Percentiles rank a stretch among this genome's conserved stretches.
Evolutionary conservation across 2,888 invertebrate genomes (phyloP).

Genomic region (Leptinotarsa tumamoca): DNA sequence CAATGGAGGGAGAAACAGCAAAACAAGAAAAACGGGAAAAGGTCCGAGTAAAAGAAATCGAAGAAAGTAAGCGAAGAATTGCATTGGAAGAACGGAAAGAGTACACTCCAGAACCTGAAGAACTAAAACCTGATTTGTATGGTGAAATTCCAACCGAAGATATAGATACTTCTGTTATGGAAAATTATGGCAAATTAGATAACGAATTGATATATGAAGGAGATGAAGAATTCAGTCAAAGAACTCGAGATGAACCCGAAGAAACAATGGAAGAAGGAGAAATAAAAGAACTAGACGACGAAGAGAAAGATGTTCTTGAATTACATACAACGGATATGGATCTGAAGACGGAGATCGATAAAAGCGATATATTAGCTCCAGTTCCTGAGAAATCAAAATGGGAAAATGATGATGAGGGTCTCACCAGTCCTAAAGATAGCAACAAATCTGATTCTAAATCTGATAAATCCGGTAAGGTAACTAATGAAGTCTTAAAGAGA

Average conservation of each 20-base stretch:
- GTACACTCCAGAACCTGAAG: slow-evolving; percentile 36
- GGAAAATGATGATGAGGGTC: slow-evolving; percentile 81
- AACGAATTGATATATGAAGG: slow-evolving; percentile 36
- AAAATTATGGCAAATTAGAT: slow-evolving; percentile 69
- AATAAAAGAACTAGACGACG: slow-evolving; percentile 62
- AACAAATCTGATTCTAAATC: slow-evolving; percentile 58
- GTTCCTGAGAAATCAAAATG: slow-evolving; percentile 88
- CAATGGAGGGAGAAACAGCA: slow-evolving; percentile 65
- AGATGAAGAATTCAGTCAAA: slow-evolving; percentile 29
- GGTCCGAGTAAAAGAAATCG: slow-evolving; percentile 54
- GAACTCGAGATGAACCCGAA: slow-evolving; percentile 44
- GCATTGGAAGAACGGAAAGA: slow-evolving; percentile 63
- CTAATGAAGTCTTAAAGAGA: slow-evolving; percentile 88
- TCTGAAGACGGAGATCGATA: slow-evolving; percentile 67
- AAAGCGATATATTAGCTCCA: slow-evolving; percentile 76
- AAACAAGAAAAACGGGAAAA: slow-evolving; percentile 59
- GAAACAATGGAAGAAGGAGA: slow-evolving; percentile 50
- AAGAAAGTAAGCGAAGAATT: slow-evolving; percentile 48
- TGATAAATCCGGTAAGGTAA: slow-evolving; percentile 76
- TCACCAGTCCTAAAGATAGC: slow-evolving; percentile 53
- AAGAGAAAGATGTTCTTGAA: slow-evolving; percentile 71
- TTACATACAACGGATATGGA: slow-evolving; percentile 72
- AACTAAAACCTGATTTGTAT: slow-evolving; percentile 66
- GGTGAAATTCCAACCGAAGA: slow-evolving; percentile 70
- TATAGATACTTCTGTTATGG: slow-evolving; percentile 71